These are phyloP conservation scores for Pteronotus mesoamericanus DNA, from an alignment of 2,797 vertebrate species.

Conservation along the genomic window DNA sequence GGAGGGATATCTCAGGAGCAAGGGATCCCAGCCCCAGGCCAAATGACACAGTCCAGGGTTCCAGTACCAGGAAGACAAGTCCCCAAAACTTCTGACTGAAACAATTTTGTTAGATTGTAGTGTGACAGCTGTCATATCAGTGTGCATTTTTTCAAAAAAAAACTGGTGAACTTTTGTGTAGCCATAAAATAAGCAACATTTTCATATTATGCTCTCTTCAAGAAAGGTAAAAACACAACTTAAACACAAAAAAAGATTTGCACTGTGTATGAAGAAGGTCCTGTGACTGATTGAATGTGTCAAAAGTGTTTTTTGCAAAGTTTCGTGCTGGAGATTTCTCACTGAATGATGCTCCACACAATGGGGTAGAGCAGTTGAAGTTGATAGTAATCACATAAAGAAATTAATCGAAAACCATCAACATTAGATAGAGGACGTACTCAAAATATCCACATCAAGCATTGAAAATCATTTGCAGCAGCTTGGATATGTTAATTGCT, in stretches of 20 bases:
- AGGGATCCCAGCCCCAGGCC: background rate
- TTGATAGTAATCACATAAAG: background rate
- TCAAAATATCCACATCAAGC: background rate
- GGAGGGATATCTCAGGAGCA: background rate
- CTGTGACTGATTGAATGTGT: background rate
- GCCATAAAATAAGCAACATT: background rate
- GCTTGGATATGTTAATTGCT: background rate
- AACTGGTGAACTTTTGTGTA: background rate
- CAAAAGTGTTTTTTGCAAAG: background rate
- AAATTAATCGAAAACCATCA: background rate
- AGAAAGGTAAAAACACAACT: background rate
- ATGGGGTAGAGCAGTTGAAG: background rate
- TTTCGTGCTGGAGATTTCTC: background rate
- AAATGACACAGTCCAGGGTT: background rate
- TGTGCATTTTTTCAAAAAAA: background rate
- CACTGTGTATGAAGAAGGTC: background rate
- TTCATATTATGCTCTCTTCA: background rate
- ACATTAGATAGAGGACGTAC: background rate
- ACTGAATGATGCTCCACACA: background rate
- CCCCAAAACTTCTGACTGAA: background rate
- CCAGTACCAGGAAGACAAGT: background rate
- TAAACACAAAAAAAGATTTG: background rate
- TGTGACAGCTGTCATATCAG: background rate
- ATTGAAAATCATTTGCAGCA: background rate
- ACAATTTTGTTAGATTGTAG: background rate